phyloP scores from a whole-genome alignment of 2,113 vertebrate species.

The Caretta caretta region DNA sequence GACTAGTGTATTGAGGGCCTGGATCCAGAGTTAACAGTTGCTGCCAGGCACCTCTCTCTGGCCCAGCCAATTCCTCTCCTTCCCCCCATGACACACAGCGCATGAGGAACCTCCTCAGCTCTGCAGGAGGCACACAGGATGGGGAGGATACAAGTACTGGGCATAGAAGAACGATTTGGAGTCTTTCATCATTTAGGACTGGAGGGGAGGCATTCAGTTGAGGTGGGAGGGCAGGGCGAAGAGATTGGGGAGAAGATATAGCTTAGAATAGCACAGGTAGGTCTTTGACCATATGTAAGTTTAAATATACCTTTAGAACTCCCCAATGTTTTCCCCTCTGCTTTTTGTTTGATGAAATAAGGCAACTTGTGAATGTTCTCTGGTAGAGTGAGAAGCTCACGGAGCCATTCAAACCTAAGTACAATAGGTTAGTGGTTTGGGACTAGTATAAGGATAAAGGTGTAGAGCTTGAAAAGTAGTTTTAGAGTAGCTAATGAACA shows the following conservation, averaged over 20 bases:
- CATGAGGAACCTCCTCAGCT: neutral
- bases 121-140: neutral
- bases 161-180: neutral
- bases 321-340: neutral
- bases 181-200: neutral
- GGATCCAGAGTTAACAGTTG: neutral
- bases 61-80: neutral
- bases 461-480: neutral
- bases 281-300: neutral
- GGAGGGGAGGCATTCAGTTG: neutral
- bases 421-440: neutral
- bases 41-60: neutral
- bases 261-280: neutral
- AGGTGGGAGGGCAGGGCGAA: neutral
- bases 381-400: neutral
- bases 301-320: neutral
- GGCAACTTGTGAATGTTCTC: neutral
- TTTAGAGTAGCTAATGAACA: neutral
- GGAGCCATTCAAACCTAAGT: neutral
- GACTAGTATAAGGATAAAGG: neutral
- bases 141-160: neutral
- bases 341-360: neutral
- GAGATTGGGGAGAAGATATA: neutral
- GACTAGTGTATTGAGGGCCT: neutral
- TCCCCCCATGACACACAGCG: fast-evolving